These are phyloP conservation scores for Biston betularia DNA, from an alignment of 2,888 invertebrate genomes.

Conservation along the genomic window DNA sequence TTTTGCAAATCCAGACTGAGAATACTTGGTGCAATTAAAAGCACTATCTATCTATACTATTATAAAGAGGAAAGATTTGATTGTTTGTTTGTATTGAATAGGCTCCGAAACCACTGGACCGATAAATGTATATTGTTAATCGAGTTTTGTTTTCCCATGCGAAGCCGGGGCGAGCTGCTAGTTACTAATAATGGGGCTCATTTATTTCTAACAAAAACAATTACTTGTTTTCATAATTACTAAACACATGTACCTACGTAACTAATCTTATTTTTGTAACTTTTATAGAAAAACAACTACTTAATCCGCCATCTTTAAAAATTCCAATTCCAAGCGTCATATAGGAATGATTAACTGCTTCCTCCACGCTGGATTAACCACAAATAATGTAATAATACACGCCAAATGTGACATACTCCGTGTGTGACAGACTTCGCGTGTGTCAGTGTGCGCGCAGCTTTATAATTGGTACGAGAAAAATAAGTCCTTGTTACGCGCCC, in stretches of 20 bases:
- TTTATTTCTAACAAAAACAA: neutral
- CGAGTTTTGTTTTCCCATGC: too few relatives aligned
- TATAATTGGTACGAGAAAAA: constrained; percentile 41
- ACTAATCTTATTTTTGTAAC: neutral
- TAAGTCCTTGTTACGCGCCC: constrained; percentile 33
- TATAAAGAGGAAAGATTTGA: too few relatives aligned
- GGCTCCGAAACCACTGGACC: too few relatives aligned
- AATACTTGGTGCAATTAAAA: too few relatives aligned
- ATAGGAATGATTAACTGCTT: constrained; percentile 52
- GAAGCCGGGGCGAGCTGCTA: too few relatives aligned
- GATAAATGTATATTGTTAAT: too few relatives aligned
- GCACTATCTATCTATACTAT: too few relatives aligned
- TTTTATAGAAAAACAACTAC: neutral
- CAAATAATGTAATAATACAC: constrained; percentile 33
- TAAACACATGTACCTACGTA: neutral
- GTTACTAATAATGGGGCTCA: too few relatives aligned
- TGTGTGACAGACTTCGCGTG: constrained; percentile 23
- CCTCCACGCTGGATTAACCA: constrained; percentile 43
- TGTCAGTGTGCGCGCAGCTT: constrained; percentile 35
- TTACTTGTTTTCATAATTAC: neutral
- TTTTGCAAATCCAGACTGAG: too few relatives aligned
- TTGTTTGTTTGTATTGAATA: too few relatives aligned
- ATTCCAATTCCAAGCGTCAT: constrained; percentile 23
- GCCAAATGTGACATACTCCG: constrained; percentile 33
- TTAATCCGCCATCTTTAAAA: neutral